Base-by-base conservation (phyloP, 2,113 vertebrate genomes). In the Callionymus lyra region DNA sequence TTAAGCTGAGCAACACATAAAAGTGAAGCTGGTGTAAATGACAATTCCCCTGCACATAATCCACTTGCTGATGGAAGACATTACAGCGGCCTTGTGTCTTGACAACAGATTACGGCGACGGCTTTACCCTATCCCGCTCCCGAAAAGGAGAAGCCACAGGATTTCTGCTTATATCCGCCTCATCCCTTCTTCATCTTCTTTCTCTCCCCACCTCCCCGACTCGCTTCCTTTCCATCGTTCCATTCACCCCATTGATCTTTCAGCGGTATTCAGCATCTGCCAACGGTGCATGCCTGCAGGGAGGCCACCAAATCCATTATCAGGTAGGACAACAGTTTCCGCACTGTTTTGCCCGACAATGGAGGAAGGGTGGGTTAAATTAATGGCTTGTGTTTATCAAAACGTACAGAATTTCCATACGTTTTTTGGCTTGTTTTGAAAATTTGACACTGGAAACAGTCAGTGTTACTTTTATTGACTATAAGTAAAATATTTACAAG, bases 21-120 rank as follows among this genome's bases (percentile, higher is more conserved):
- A 84, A 86, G 81, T 84, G 79, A 75, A 77, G 81, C 82, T 71
- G 79, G 77, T 84, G 82, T 86, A 85, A 86, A 85, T 82, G 72
- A 80, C 81, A 82, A 83, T 84, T 84, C 79, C 59, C 69, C 67
- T 74, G 47, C 73, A 77, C 66, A 71, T 87, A 86, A 86, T 84
- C 84, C 83, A 83, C 72, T 65, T 74, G 70, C 77, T 85, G 81
- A 83, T 85, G 82, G 79, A 76, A 82, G 79, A 81, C 79, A 84
- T 84, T 84, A 83, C 76, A 81, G 82, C 56, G 50, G 76, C 68
- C 79, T 83, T 79, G 76, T 84, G 76, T 87, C 80, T 83, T 84
- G 84, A 85, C 82, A 85, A 81, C 72, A 86, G 83, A 87, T 86
- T 85, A 86, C 54, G 61, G 65, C 44, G 16, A 27, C 58, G 65